Conservation (phyloP, 2,888 invertebrate genomes). For the Laothoe populi region DNA sequence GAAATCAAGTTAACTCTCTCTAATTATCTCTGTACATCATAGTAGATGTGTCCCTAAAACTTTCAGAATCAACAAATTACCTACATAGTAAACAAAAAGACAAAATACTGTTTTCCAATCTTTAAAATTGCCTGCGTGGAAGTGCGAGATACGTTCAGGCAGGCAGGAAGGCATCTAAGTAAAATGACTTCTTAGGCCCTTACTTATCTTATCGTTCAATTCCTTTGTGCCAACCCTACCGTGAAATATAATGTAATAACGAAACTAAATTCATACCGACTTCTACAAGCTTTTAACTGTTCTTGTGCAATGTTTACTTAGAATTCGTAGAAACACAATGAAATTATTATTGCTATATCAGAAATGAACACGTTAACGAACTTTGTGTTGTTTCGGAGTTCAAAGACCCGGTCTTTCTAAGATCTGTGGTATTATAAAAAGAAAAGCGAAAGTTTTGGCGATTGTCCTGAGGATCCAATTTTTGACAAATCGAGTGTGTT, state of each 20-base stretch:
- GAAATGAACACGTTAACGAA: neutral
- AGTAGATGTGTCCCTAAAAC: neutral
- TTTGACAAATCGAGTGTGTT: no score
- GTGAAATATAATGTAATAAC: neutral
- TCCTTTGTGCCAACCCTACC: neutral
- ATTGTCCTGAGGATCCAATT: no score
- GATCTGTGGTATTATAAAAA: neutral
- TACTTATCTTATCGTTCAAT: neutral
- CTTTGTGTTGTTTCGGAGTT: neutral
- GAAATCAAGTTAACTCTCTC: no score
- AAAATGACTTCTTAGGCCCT: neutral
- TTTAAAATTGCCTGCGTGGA: constrained; percentile 1
- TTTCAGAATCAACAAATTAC: neutral
- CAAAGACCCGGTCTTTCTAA: neutral
- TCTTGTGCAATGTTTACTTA: neutral
- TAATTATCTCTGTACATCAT: no score
- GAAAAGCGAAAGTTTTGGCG: no score
- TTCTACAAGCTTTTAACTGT: neutral
- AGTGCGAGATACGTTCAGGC: neutral
- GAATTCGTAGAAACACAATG: neutral
- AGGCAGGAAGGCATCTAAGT: neutral
- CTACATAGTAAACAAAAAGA: neutral
- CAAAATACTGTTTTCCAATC: neutral
- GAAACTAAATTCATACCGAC: neutral
- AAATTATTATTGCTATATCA: neutral